These are phyloP conservation scores for Tachina fera DNA, from an alignment of 2,888 invertebrate species.

Conservation along the genomic window DNA sequence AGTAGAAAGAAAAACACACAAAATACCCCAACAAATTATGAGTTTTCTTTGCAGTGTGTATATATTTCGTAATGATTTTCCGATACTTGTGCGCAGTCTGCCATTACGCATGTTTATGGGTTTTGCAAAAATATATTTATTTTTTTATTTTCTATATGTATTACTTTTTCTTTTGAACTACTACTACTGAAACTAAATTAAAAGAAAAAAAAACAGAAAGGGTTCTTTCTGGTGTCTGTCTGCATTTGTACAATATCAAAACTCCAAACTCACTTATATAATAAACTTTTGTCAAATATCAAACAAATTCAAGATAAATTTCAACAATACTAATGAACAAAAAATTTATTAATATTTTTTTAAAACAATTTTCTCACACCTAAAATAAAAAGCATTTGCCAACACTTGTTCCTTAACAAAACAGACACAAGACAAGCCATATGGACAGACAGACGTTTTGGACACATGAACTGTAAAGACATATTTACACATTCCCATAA, in stretches of 20 bases:
- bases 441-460: not conserved
- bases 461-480: slow-evolving; percentile 38
- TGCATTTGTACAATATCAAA: slow-evolving; percentile 35
- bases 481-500: slow-evolving; percentile 51
- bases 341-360: slow-evolving; percentile 43
- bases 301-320: not conserved
- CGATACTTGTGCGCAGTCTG: slow-evolving; percentile 81
- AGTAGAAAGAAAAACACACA: not conserved
- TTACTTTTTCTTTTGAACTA: slow-evolving; percentile 26
- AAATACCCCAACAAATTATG: slow-evolving; percentile 42
- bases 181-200: not conserved
- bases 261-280: slow-evolving; percentile 41
- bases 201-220: not conserved
- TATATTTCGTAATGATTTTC: slow-evolving; percentile 78
- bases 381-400: slow-evolving; percentile 41
- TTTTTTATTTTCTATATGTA: slow-evolving; percentile 32
- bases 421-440: slow-evolving; percentile 32
- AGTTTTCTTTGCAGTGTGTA: slow-evolving; percentile 54
- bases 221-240: slow-evolving; percentile 13
- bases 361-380: slow-evolving; percentile 66
- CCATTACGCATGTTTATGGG: slow-evolving; percentile 82
- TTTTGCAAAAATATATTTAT: slow-evolving; percentile 72
- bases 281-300: slow-evolving; percentile 57
- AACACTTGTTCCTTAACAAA: slow-evolving; percentile 60
- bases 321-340: not conserved